A percentile compares a stretch with the other conserved stretches of the same genome.
phyloP scores from a whole-genome alignment of 1,140 invertebrate genomes.

The Anastrepha ludens region DNA sequence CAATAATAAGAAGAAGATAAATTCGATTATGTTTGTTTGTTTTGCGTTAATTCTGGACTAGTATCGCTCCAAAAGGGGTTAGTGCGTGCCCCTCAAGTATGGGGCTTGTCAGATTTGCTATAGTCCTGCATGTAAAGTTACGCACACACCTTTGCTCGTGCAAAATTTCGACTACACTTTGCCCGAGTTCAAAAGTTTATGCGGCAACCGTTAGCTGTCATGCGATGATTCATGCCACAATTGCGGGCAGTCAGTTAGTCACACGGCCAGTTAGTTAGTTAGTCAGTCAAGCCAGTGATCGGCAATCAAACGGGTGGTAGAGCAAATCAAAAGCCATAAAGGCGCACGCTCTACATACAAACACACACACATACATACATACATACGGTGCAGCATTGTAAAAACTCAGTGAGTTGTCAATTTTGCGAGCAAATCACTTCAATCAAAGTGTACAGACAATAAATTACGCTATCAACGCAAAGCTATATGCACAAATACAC shows the following conservation, averaged over 20 bases:
- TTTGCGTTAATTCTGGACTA: no score
- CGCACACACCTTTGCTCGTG: neutral
- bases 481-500: neutral
- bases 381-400: neutral
- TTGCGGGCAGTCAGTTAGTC: constrained; percentile 41
- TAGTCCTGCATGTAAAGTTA: no score
- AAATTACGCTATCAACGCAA: constrained; percentile 32
- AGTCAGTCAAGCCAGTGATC: constrained; percentile 20
- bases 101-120: no score
- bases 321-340: constrained; percentile 17
- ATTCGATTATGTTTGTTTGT: no score
- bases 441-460: constrained; percentile 53
- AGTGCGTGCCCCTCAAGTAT: no score
- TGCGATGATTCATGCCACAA: constrained; percentile 44
- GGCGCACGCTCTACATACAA: neutral
- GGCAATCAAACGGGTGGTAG: constrained; percentile 42
- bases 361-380: neutral
- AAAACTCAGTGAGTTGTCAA: constrained; percentile 55
- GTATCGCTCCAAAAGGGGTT: no score
- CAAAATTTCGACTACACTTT: constrained; percentile 18
- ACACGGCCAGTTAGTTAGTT: constrained; percentile 11
- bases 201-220: constrained; percentile 9
- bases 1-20: no score
- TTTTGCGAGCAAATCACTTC: constrained; percentile 52
- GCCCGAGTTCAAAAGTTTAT: constrained; percentile 21